Evolutionary conservation across 1,140 invertebrate species (phyloP), one percentile per base, ranked within the genome.

Genomic region (Drosophila busckii): DNA sequence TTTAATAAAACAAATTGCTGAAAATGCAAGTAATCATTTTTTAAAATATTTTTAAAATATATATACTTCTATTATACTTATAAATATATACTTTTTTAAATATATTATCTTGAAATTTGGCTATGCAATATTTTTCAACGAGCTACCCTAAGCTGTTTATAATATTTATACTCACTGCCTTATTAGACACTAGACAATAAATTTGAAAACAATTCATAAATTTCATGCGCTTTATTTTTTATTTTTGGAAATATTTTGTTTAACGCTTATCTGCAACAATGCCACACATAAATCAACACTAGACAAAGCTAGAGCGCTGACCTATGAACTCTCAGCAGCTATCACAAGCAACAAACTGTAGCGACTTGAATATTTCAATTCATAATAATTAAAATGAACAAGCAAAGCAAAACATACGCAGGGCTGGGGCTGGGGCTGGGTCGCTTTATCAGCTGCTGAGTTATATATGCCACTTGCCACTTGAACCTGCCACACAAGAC

Each of bases 331-430:
- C 71, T n/a, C n/a, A n/a, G n/a, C n/a, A n/a, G n/a, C n/a, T n/a
- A n/a, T n/a, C n/a, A n/a, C n/a, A n/a, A n/a, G n/a, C n/a, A n/a
- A n/a, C n/a, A n/a, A n/a, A 71, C 70, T 62, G 50, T 19, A 26
- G 64, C 49, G 31, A 70, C 52, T 71, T 80, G 50, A 71, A 56
- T 63, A 80, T 80, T 78, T 78, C 73, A 78, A 80, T 78, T 78
- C 71, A 78, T 78, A 80, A 80, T 62, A 78, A 78, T 78, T 78
- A 78, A 68, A 35, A 59, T 25, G 34, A 63, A 67, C 71, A 76
- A 70, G 48, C n/a, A n/a, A 58, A 49, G 48, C 41, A 41, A 40
- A 38, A 31, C 46, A 25, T 38, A n/a, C n/a, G n/a, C n/a, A n/a
- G n/a, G n/a, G n/a, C n/a, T n/a, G n/a, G n/a, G n/a, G n/a, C n/a